These are phyloP conservation scores for Antechinus flavipes DNA, from an alignment of 2,113 vertebrate genomes.

Conservation along the genomic window DNA sequence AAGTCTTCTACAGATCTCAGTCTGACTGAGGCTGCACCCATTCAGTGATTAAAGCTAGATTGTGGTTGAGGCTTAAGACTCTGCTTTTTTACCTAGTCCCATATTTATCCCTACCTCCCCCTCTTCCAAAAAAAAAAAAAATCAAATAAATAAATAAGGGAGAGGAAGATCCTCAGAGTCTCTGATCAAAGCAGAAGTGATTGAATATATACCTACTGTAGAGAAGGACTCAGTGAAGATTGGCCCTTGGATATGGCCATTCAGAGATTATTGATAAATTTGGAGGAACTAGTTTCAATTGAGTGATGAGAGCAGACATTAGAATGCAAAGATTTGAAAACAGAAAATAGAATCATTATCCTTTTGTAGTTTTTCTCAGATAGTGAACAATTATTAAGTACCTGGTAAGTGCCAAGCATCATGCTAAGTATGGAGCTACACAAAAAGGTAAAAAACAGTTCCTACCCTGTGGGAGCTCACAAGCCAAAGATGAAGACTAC, in stretches of 20 bases:
- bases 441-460: background rate
- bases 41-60: too few relatives aligned
- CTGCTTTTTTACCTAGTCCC: too few relatives aligned
- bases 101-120: too few relatives aligned
- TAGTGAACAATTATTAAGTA: background rate
- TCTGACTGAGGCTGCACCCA: too few relatives aligned
- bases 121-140: too few relatives aligned
- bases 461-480: background rate
- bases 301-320: background rate
- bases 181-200: too few relatives aligned
- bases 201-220: background rate
- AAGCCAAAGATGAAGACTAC: too few relatives aligned
- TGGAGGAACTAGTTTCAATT: background rate
- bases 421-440: background rate
- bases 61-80: too few relatives aligned
- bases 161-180: too few relatives aligned
- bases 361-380: background rate
- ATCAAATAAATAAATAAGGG: too few relatives aligned
- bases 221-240: background rate
- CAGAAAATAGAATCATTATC: background rate
- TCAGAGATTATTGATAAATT: background rate
- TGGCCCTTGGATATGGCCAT: background rate
- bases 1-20: too few relatives aligned
- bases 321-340: background rate
- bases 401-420: background rate